phyloP scores from a whole-genome alignment of 2,113 vertebrate species.

The Poicephalus meyeri region DNA sequence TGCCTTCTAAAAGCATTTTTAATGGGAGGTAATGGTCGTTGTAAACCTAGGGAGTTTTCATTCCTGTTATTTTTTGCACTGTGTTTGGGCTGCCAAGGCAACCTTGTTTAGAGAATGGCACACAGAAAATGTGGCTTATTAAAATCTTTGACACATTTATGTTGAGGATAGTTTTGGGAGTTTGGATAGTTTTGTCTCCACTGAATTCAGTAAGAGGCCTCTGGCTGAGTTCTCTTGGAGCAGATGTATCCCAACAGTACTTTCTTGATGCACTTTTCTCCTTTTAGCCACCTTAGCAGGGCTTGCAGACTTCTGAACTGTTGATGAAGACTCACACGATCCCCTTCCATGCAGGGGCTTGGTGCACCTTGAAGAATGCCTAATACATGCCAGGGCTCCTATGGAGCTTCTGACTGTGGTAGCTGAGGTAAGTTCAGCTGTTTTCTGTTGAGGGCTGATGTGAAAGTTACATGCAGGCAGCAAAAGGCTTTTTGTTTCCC shows the following conservation, averaged over 20 bases:
- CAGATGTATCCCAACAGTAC: background rate
- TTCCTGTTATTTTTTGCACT: background rate
- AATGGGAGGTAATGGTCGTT: background rate
- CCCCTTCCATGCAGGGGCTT: background rate
- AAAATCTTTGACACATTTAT: background rate
- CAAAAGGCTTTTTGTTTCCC: background rate
- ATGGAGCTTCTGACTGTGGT: background rate
- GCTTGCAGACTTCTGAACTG: background rate
- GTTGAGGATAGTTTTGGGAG: background rate
- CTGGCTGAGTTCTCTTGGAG: background rate
- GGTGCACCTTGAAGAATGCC: background rate
- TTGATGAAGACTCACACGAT: background rate
- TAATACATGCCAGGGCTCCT: background rate
- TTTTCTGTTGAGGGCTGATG: background rate
- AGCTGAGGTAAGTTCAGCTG: background rate
- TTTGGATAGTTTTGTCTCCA: background rate
- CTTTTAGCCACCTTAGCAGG: background rate
- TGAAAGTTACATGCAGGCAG: background rate
- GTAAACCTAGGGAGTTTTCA: background rate
- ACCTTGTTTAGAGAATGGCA: background rate
- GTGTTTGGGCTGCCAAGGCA: background rate
- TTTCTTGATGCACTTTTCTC: background rate
- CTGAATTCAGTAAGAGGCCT: background rate
- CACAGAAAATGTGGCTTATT: background rate
- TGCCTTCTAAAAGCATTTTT: background rate